A percentile compares a stretch with the other conserved stretches of the same genome.
Evolutionary conservation across 2,797 vertebrate genomes (phyloP).

Genomic region (Melanotaenia maccullochi): DNA sequence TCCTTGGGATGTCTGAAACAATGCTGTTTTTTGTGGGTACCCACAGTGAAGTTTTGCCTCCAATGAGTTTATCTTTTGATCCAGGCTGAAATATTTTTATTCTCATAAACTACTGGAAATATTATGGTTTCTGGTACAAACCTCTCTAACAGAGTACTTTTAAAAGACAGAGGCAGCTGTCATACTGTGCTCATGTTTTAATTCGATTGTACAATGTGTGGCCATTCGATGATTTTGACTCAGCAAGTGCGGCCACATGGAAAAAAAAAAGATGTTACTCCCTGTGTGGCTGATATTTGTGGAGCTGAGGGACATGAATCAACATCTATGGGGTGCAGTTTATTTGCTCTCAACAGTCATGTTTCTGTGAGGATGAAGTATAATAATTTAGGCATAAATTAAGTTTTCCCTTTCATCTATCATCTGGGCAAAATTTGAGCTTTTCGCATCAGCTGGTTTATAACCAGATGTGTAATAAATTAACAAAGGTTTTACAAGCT

Average conservation of each 20-base stretch:
- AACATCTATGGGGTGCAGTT: neutral
- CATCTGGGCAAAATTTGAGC: neutral
- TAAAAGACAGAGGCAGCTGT: neutral
- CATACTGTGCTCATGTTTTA: slow-evolving; percentile 1
- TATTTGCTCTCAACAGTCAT: neutral
- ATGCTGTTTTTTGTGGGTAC: neutral
- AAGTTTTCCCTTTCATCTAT: neutral
- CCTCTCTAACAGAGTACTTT: neutral
- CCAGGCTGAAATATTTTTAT: neutral
- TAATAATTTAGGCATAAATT: slow-evolving; percentile 7
- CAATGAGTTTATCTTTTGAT: neutral
- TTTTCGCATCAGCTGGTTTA: neutral
- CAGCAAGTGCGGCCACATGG: neutral
- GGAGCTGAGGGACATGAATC: neutral
- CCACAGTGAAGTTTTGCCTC: neutral
- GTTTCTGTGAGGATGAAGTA: neutral
- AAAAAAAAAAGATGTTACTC: neutral
- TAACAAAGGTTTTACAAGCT: slow-evolving; percentile 3
- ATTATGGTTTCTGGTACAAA: neutral
- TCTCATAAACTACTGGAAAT: neutral
- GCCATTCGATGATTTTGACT: neutral
- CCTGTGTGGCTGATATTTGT: slow-evolving; percentile 3
- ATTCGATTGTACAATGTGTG: neutral
- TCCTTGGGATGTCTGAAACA: neutral
- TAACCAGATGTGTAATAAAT: neutral